Evolutionary conservation across 2,888 invertebrate species (phyloP).

Genomic region (Matsumyia berberina): DNA sequence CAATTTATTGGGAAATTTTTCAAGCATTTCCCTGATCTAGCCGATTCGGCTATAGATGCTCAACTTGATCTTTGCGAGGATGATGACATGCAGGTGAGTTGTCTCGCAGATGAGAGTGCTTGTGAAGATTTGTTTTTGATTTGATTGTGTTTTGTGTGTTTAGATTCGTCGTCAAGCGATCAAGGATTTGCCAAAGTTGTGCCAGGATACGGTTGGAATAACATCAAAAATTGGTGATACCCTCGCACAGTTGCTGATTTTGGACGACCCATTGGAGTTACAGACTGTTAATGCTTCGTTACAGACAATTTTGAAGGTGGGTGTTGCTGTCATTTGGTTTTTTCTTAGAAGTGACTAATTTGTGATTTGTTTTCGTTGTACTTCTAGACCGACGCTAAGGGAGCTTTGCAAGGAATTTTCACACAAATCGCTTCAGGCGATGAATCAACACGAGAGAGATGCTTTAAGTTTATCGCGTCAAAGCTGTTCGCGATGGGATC

Average conservation of each 20-base stretch:
- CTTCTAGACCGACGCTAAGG: slow-evolving; percentile 83
- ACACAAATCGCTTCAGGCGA: slow-evolving; percentile 89
- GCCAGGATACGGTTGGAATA: slow-evolving; percentile 93
- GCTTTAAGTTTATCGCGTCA: slow-evolving; percentile 93
- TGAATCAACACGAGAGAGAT: slow-evolving; percentile 92
- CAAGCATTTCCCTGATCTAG: slow-evolving; percentile 93
- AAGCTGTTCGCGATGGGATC: slow-evolving; percentile 92
- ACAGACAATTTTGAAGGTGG: slow-evolving; percentile 85
- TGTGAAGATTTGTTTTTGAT: not conserved
- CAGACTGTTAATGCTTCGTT: slow-evolving; percentile 93
- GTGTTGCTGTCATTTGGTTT: not conserved
- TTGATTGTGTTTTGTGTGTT: not conserved
- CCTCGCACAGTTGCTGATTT: slow-evolving; percentile 94
- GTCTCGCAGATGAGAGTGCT: not conserved
- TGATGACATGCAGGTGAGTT: slow-evolving; percentile 92
- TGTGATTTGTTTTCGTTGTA: slow-evolving; percentile 12
- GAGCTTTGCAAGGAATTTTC: slow-evolving; percentile 88
- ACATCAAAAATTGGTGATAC: slow-evolving; percentile 95
- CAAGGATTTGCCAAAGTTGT: slow-evolving; percentile 94
- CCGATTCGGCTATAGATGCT: slow-evolving; percentile 95
- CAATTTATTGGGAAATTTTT: slow-evolving; percentile 98
- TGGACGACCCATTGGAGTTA: slow-evolving; percentile 93
- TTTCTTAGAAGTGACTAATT: not conserved
- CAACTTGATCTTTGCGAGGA: slow-evolving; percentile 98
- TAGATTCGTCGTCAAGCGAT: slow-evolving; percentile 97